Evolutionary conservation across 2,888 invertebrate genomes (phyloP), one percentile per base, ranked within the genome.

Genomic region (Drosophila limbata): DNA sequence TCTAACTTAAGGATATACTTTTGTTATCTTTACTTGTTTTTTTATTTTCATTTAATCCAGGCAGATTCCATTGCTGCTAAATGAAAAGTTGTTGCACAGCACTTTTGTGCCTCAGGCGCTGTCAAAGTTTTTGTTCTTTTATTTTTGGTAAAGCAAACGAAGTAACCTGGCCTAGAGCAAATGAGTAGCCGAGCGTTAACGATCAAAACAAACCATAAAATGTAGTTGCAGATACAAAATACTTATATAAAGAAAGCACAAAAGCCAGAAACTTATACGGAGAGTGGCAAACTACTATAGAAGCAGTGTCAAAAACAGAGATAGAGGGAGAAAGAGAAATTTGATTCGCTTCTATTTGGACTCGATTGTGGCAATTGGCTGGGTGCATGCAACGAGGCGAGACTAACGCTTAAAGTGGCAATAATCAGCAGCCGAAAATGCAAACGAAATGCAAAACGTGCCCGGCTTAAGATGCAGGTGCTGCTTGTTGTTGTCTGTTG

Each of bases 371-470:
- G 69, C 63, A 64, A 64, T 44, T 73, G 40, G 52, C 45, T 25
- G 10, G 48, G 13, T 21, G 45, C 19, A 59, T 59, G 53, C 59
- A 64, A 44, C 57, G 40, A 21, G 57, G 45, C 52, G 71, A 57
- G 57, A 60, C 73, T 79, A 75, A 63, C 86, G 70, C 76, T 66
- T 69, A 76, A 81, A 84, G 73, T 88, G 81, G 71, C 87, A 76
- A 84, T 84, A 84, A 86, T 73, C 78, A 81, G 67, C 68, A 84
- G 55, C 68, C 68, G 17, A 83, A 88, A 84, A 87, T 87, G 85
- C 87, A 84, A 83, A 85, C 76, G 80, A 79, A 81, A 84, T 87
- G 70, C 88, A 76, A 67, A 81, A 73, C 87, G 81, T 88, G 84
- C 76, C 68, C 31, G 39, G 77, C 51, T 60, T 55, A 72, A 77